Conservation (phyloP, 2,113 vertebrate species). For the Tor tambroides region DNA sequence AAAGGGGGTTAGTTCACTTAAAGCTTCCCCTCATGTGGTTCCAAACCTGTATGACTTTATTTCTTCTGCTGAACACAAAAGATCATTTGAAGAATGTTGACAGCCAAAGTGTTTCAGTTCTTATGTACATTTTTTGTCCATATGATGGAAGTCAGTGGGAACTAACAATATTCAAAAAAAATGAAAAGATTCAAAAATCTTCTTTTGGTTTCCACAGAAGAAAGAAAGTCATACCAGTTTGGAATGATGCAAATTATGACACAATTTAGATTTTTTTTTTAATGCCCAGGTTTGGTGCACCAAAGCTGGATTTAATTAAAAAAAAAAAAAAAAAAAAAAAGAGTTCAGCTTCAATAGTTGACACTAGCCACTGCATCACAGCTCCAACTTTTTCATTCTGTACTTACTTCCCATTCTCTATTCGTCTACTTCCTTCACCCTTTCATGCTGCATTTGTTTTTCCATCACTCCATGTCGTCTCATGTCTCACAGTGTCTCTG, state of each 20-base stretch:
- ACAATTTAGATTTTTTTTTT: neutral
- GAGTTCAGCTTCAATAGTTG: neutral
- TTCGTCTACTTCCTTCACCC: neutral
- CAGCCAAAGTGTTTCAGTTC: neutral
- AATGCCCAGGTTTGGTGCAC: neutral
- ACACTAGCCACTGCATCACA: neutral
- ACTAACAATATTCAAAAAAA: no score
- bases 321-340: no score
- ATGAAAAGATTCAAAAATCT: no score
- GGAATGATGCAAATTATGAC: neutral
- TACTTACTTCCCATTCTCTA: neutral
- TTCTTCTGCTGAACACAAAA: neutral
- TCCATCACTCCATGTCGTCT: conserved; percentile 2
- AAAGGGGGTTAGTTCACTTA: neutral
- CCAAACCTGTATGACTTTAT: neutral
- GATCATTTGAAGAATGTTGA: neutral
- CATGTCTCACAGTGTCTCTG: conserved; percentile 27
- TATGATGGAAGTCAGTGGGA: no score
- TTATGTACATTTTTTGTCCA: neutral
- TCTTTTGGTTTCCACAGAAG: no score
- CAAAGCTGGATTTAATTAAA: no score
- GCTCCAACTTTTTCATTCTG: neutral
- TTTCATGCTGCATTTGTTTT: conserved; percentile 24
- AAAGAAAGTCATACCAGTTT: neutral
- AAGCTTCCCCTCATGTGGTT: neutral